Base-by-base conservation (phyloP, 2,888 invertebrate genomes). In the Melipona beecheii region DNA sequence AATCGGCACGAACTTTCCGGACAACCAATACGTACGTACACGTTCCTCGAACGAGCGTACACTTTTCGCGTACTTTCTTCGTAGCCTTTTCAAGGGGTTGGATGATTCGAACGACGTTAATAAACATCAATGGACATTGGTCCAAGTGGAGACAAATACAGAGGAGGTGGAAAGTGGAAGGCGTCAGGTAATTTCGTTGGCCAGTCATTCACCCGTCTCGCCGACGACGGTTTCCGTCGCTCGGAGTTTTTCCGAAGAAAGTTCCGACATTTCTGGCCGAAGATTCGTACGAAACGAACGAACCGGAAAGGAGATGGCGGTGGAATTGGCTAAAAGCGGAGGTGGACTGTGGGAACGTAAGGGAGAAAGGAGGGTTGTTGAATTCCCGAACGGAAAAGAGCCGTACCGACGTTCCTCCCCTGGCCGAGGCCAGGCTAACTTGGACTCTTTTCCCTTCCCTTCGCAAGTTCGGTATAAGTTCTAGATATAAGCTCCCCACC, bases 391-490 rank as follows among this genome's bases (percentile, higher is more conserved):
- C 87, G 88, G 86, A 90, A 91, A 87, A 88, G 87, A 90, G 89
- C 89, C 90, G 86, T 85, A 83, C 79, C 60, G 78, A 84, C 84
- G 87, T 87, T 89, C 86, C 43, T 88, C 85, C 88, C 81, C 86
- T 83, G 81, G 83, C 76, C 85, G 71, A 52, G 19, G 52, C 43
- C 56, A 64, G 79, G 87, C 85, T 75, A 86, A 88, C 84, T 88
- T 87, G 79, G 85, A 85, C 84, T 87, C 86, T 87, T 89, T 88
- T 87, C 83, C 72, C 77, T 88, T 81, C 70, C 75, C 81, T 71
- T 75, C 70, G 78, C 84, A 88, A 91, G 88, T 91, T 93, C 74
- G 87, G 87, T 90, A 91, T 91, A 92, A 93, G 91, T 93, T 92
- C 89, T 85, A 87, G 87, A 90, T 91, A 91, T 92, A 92, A 92